These are phyloP conservation scores for Pseudomyrmex flavicornis DNA, from an alignment of 1,140 invertebrate genomes.

Conservation along the genomic window DNA sequence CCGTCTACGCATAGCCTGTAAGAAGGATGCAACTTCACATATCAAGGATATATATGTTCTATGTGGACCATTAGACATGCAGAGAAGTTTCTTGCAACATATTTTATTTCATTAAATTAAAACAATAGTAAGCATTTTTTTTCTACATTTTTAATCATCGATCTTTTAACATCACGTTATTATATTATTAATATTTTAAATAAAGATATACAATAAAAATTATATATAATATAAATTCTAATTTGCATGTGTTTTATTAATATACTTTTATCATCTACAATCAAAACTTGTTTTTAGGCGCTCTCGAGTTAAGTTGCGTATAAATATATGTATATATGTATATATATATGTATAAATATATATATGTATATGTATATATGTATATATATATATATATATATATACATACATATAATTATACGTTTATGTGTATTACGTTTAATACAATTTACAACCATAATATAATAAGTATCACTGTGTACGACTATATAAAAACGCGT, in stretches of 20 bases:
- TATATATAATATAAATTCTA: background rate
- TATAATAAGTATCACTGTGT: too few relatives aligned
- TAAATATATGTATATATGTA: background rate
- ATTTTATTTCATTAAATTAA: slow-evolving; percentile 26
- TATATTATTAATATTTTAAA: slow-evolving; percentile 2
- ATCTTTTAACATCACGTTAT: slow-evolving; percentile 5
- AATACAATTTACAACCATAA: too few relatives aligned
- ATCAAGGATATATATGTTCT: slow-evolving; percentile 34
- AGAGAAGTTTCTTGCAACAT: slow-evolving; percentile 19
- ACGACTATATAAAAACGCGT: too few relatives aligned
- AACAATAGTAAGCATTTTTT: slow-evolving; percentile 16
- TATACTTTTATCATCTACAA: background rate
- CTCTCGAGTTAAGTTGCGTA: background rate
- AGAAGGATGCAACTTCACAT: background rate
- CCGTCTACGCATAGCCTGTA: background rate
- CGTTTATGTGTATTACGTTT: too few relatives aligned
- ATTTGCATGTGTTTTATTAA: background rate
- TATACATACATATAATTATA: too few relatives aligned
- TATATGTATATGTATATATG: background rate
- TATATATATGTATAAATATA: too few relatives aligned
- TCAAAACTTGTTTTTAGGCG: background rate
- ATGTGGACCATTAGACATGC: background rate
- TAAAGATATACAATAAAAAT: background rate
- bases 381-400: background rate
- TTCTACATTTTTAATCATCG: background rate